Base-by-base conservation (phyloP, 2,888 invertebrate genomes). In the Troglohyphantes excavatus region DNA sequence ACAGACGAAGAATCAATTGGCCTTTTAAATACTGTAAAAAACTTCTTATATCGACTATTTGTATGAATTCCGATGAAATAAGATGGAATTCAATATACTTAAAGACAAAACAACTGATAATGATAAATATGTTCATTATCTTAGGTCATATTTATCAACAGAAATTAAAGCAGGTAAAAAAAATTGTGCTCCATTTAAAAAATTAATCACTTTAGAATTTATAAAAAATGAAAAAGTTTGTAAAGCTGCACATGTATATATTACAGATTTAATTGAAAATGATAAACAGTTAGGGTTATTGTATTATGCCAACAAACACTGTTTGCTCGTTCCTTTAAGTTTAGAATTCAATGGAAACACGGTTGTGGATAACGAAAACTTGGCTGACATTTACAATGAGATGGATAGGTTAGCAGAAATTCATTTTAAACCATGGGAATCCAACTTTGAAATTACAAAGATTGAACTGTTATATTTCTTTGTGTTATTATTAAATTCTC, bases 391-490 rank as follows among this genome's bases (percentile, higher is more conserved):
- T 19, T n/a, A 29, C 2, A 17, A 68, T n/a, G n/a, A 33, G n/a
- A 68, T 68, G n/a, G 19, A 68, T 0, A 33, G 29, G 2, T 6
- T 68, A 19, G 33, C 68, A 11, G 33, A 68, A 33, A 68, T 68
- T 68, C 33, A 7, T 68, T 68, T 68, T 68, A 33, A 19, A 19
- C 68, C n/a, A n/a, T 33, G 9, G 13, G 39, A 39, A 11, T 2
- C n/a, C 3, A 19, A 19, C n/a, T 68, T 33, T 17, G 68, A 68
- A 2, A 29, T 27, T 9, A 68, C 68, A n/a, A 33, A n/a, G 17
- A 33, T 68, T 19, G 68, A 68, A 19, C 19, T 68, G 19, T 19
- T 68, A 33, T 68, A 68, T 68, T 68, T 68, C n/a, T 68, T 68
- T 33, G 29, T 29, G 0, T 68, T 68, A 33, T 33, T 68, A 33